Evolutionary conservation across 2,888 invertebrate species (phyloP).

Genomic region (Leptogaster cylindrica): DNA sequence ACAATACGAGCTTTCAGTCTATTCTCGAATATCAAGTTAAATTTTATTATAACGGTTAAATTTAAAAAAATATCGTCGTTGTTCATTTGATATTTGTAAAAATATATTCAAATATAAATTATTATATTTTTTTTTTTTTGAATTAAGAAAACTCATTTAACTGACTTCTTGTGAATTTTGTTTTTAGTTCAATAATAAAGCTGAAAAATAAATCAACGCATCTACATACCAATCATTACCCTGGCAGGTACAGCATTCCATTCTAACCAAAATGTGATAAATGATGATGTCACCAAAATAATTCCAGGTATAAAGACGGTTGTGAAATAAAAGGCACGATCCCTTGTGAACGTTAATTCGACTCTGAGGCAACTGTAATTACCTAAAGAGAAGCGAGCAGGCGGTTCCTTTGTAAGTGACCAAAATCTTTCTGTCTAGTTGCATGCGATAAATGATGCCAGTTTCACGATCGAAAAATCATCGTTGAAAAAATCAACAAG

Average conservation of each 20-base stretch:
- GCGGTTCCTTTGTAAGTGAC: slow-evolving; percentile 36
- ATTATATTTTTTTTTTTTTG: no score
- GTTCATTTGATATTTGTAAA: no score
- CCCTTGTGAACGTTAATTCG: slow-evolving; percentile 91
- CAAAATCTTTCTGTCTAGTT: background rate
- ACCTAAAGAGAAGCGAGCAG: slow-evolving; percentile 66
- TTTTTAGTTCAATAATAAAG: slow-evolving; percentile 11
- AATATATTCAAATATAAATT: no score
- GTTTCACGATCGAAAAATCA: slow-evolving; percentile 29
- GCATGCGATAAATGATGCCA: slow-evolving; percentile 13
- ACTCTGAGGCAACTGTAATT: slow-evolving; percentile 96
- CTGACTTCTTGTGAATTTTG: slow-evolving; percentile 11
- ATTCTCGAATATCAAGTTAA: no score
- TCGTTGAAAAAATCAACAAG: no score
- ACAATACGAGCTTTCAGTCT: no score
- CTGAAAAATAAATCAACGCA: slow-evolving; percentile 21
- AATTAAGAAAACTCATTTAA: background rate
- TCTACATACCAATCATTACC: slow-evolving; percentile 89
- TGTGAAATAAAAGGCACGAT: slow-evolving; percentile 96
- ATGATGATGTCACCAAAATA: slow-evolving; percentile 94
- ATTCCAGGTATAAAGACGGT: slow-evolving; percentile 97
- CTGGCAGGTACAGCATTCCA: slow-evolving; percentile 96
- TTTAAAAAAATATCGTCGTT: no score
- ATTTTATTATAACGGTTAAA: no score
- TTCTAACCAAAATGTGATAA: slow-evolving; percentile 97